Evolutionary conservation across 2,797 vertebrate species (phyloP).

Genomic region (Acanthopagrus latus): DNA sequence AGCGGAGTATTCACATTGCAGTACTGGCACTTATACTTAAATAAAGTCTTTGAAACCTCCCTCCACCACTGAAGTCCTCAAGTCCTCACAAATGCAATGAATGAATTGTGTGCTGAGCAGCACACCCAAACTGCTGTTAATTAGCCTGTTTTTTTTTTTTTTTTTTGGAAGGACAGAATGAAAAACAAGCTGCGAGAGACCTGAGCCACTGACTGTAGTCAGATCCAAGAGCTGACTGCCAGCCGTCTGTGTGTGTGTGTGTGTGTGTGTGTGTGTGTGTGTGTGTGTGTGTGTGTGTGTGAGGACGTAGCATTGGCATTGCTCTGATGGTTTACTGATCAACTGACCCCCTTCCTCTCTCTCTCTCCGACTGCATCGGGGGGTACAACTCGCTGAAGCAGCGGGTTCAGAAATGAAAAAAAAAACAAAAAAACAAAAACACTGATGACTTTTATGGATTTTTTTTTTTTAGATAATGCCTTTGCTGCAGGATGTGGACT

Average conservation of each 20-base stretch:
- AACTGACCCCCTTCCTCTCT: slow-evolving; percentile 19
- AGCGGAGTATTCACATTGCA: background rate
- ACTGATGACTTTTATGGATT: slow-evolving; percentile 63
- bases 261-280: background rate
- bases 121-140: slow-evolving; percentile 21
- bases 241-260: slow-evolving; percentile 7
- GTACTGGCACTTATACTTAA: background rate
- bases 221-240: slow-evolving; percentile 26
- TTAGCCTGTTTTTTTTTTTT: slow-evolving; percentile 5
- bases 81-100: background rate
- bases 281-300: background rate
- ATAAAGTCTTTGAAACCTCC: background rate
- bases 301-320: slow-evolving; percentile 15
- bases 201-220: slow-evolving; percentile 24
- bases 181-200: slow-evolving; percentile 34
- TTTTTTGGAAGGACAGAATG: slow-evolving; percentile 20
- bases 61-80: background rate
- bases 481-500: slow-evolving; percentile 52
- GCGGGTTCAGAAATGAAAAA: slow-evolving; percentile 64
- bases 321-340: slow-evolving; percentile 53
- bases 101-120: slow-evolving; percentile 19
- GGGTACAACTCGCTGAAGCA: slow-evolving; percentile 54
- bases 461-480: slow-evolving; percentile 63
- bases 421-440: slow-evolving; percentile 63
- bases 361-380: background rate